These are phyloP conservation scores for Mycogona germanica DNA, from an alignment of 2,888 invertebrate species.

Conservation along the genomic window DNA sequence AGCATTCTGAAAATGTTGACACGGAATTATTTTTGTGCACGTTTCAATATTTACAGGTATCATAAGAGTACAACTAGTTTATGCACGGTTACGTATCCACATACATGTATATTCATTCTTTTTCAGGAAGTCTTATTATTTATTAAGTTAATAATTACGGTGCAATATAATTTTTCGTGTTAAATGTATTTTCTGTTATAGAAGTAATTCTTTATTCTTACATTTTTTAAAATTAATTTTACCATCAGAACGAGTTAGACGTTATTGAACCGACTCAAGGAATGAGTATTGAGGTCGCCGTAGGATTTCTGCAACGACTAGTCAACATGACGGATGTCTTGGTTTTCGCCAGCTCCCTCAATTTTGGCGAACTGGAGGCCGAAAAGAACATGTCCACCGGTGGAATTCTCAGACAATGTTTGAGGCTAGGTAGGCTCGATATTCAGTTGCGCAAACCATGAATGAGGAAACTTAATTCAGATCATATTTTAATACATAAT, in stretches of 20 bases:
- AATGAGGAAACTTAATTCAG: background rate
- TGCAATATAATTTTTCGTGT: background rate
- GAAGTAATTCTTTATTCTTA: background rate
- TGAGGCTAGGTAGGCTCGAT: conserved; percentile 49
- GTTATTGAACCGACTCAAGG: conserved; percentile 98
- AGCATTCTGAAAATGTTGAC: no score
- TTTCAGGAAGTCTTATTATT: background rate
- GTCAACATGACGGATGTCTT: conserved; percentile 98
- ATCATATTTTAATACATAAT: no score
- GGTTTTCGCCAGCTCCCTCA: conserved; percentile 94
- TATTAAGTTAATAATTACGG: no score
- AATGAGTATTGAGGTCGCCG: conserved; percentile 95
- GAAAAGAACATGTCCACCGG: conserved; percentile 99
- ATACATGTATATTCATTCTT: background rate
- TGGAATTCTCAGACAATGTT: conserved; percentile 93
- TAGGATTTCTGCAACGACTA: conserved; percentile 92
- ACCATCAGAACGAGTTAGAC: conserved; percentile 83
- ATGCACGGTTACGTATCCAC: no score
- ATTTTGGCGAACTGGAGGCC: conserved; percentile 94
- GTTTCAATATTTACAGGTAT: background rate
- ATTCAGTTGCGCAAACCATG: background rate
- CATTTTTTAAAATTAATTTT: background rate
- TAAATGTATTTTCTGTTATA: background rate
- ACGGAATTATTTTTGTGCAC: background rate
- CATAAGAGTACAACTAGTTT: no score